Base-by-base conservation (phyloP, 2,797 vertebrate genomes). In the Odontamblyopus rebecca region DNA sequence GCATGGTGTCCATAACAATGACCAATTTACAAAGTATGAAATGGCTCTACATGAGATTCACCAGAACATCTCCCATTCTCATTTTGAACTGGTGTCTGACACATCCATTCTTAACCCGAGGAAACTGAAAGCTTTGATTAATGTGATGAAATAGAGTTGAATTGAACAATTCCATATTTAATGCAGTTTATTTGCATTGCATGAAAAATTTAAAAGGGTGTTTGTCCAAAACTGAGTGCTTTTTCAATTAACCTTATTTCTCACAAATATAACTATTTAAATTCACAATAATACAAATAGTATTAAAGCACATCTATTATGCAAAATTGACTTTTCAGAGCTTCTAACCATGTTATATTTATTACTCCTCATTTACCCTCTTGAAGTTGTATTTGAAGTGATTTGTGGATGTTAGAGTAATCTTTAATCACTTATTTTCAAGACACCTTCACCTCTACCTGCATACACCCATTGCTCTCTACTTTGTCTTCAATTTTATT, bases 1-100 rank as follows among this genome's bases (percentile, higher is more conserved):
- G 90, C 91, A 89, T 72, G 72, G 84, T 88, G 79, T 85, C 85
- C 82, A 87, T 91, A 79, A 89, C 89, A 90, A 91, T 92, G 89
- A 92, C 88, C 80, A 81, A 86, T 89, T 89, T 82, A 75, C 76
- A 82, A 89, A 88, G 83, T 89, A 82, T 88, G 75, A 76, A 79
- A 79, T 76, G 72, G 72, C 71, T 76, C 83, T 80, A 82, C 75
- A 83, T 89, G 77, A 82, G 78, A 86, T 88, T 86, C 85, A 84
- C 76, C 82, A 73, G 75, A 71, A 79, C 81, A 85, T 69, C 86
- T 86, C 79, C 73, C 82, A 86, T 87, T 88, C 80, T 77, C 72
- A 89, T 85, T 77, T 85, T 83, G 75, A 82, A 61, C 56, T 78
- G 79, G 85, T 80, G 79, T 78, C 27, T 72, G 79, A 81, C 82